phyloP scores from a whole-genome alignment of 2,888 invertebrate genomes.

The Scaptomyza parva region DNA sequence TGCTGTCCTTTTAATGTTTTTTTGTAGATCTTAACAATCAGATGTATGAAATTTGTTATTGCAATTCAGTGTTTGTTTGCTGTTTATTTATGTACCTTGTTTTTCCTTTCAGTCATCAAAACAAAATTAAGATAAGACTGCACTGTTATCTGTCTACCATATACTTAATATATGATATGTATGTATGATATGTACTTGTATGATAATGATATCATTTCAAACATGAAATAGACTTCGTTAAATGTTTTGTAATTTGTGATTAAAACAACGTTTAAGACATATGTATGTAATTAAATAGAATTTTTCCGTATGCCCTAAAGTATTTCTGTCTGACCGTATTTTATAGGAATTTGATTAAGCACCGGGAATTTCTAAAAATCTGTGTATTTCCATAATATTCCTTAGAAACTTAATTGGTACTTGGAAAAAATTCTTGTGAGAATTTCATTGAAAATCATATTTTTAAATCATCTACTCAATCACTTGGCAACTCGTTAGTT shows the following conservation, averaged over 20 bases:
- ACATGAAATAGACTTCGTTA: conserved; percentile 10
- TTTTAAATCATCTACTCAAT: conserved; percentile 15
- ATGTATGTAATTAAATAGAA: too few relatives aligned
- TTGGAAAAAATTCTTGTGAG: too few relatives aligned
- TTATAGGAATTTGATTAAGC: not conserved
- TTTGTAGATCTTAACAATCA: not conserved
- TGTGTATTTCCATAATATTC: too few relatives aligned
- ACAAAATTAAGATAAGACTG: conserved; percentile 49
- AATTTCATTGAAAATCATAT: too few relatives aligned
- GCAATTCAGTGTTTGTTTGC: conserved; percentile 4
- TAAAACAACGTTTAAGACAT: not conserved
- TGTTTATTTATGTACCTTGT: conserved; percentile 35
- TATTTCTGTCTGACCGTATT: not conserved
- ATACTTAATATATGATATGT: conserved; percentile 16
- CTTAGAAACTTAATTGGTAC: too few relatives aligned
- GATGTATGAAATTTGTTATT: conserved; percentile 7
- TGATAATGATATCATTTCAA: conserved; percentile 16
- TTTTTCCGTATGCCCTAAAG: not conserved
- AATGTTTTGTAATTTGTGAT: conserved; percentile 4
- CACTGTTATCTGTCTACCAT: conserved; percentile 37
- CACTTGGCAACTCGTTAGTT: conserved; percentile 52
- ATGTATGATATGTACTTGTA: conserved; percentile 35
- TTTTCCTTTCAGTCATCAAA: conserved; percentile 17
- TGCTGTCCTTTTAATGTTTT: conserved; percentile 1
- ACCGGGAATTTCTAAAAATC: not conserved